Base-by-base conservation (phyloP, 2,113 vertebrate genomes). In the Capreolus pygargus region DNA sequence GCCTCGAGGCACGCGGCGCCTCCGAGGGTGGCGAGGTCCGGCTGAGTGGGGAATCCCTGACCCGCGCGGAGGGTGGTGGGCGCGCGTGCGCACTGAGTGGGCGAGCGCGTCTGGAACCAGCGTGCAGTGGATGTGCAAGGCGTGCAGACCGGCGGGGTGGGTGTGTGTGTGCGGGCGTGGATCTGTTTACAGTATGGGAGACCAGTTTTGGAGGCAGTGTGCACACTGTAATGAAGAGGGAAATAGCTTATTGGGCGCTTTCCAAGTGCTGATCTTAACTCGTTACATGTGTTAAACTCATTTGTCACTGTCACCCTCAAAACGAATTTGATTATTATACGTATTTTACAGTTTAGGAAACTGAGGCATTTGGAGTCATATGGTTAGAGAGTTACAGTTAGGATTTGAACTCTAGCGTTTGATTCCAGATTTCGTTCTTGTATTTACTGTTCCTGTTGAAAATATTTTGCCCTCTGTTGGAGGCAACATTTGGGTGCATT, bases 41-140 rank as follows among this genome's bases (percentile, higher is more conserved):
- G 58, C 43, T 12, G 45, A 17, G 3, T 2, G 54, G 89, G 91
- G 45, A 90, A 57, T 74, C 36, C 85, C 30, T 39, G 52, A 57
- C 9, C 2, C 14, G 33, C 3, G n/a, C 52, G 2, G 58, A 11
- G 86, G 82, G 74, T 33, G 61, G 81, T 1, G 45, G 93, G 33
- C 27, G 94, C 94, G 95, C 97, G 64, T 96, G 98, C 98, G 94
- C 95, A 90, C 23, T 85, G 94, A 21, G 64, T 12, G 50, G 45
- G 50, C 16, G 13, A 55, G 45, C 14, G 15, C 2, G 33, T n/a
- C 50, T 25, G 33, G 10, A 55, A 55, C 7, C 21, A 0, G 60
- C 19, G 21, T 10, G 82, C 39, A 1, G 70, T 23, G 14, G 1
- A 8, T 1, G 54, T 39, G 92, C 23, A 0, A 6, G 7, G 78